Base-by-base conservation (phyloP, 2,797 vertebrate species). In the Sciaenops ocellatus region DNA sequence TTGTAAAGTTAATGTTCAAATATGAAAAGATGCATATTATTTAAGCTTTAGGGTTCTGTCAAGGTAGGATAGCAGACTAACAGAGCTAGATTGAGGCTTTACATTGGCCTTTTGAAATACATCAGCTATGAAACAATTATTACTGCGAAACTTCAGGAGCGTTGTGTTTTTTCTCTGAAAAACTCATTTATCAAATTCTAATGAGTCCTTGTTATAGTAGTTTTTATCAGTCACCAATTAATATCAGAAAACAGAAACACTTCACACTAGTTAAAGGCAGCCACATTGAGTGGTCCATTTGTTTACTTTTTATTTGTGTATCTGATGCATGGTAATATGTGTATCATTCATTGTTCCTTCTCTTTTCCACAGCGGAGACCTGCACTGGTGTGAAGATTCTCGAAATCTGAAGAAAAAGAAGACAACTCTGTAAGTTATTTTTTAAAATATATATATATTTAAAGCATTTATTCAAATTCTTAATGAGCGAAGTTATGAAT, bases 351-450 rank as follows among this genome's bases (percentile, higher is more conserved):
- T 80, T 78, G 51, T 72, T 82, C 30, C n/a, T 77, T n/a, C 42
- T 85, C 20, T 88, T 44, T 84, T 89, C 46, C 61, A 84, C 90
- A 92, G 91, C 13, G 28, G 69, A 72, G 65, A 69, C 82, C n/a
- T 73, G 80, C 73, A 81, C 72, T 26, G 47, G 13, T 47, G 50
- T 54, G 69, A 80, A 69, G 76, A 75, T 54, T 70, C 68, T 66
- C 64, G 0, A 47, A 79, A 59, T 78, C n/a, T 68, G 76, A 86
- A 89, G 85, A 82, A 80, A 85, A 86, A 84, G 95, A 95, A 95
- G 94, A 92, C 94, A 71, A 20, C 94, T 83, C 87, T 94, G 95
- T 96, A 94, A 95, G 95, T 95, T 16, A 56, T 76, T 6, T 84
- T 83, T 70, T 38, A 85, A 44, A 42, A 44, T 15, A 44, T 44